Evolutionary conservation across 1,140 invertebrate genomes (phyloP).

Genomic region (Bombus balteatus): DNA sequence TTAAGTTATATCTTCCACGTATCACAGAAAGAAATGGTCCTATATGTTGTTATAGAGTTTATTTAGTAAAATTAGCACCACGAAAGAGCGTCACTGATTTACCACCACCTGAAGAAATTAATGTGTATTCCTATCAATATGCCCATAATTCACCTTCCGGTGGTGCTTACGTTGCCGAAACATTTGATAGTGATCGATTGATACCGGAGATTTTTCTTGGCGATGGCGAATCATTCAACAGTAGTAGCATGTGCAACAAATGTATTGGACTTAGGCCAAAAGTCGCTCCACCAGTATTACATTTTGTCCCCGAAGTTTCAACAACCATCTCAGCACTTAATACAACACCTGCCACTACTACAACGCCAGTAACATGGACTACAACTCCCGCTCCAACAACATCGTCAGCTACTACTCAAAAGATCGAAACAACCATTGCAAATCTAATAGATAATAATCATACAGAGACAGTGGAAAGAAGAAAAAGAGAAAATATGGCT

Average conservation of each 20-base stretch:
- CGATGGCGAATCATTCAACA: slow-evolving; percentile 83
- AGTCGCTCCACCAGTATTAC: slow-evolving; percentile 74
- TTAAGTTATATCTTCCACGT: slow-evolving; percentile 88
- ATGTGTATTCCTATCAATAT: slow-evolving; percentile 88
- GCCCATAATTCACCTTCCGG: slow-evolving; percentile 85
- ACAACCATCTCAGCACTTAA: slow-evolving; percentile 37
- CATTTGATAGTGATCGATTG: slow-evolving; percentile 87
- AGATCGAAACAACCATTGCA: slow-evolving; percentile 47
- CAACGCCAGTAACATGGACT: slow-evolving; percentile 46
- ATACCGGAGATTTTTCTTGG: slow-evolving; percentile 87
- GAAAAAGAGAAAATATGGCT: slow-evolving; percentile 70
- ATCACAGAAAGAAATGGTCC: slow-evolving; percentile 92
- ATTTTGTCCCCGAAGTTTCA: slow-evolving; percentile 75
- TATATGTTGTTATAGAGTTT: slow-evolving; percentile 93
- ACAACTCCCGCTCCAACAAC: slow-evolving; percentile 61
- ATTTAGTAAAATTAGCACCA: slow-evolving; percentile 88
- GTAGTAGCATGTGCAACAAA: slow-evolving; percentile 79
- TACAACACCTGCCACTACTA: slow-evolving; percentile 43
- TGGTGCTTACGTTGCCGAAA: slow-evolving; percentile 92
- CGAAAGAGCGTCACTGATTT: slow-evolving; percentile 87
- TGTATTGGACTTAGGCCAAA: slow-evolving; percentile 83
- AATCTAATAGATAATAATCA: slow-evolving; percentile 48
- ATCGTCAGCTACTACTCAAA: slow-evolving; percentile 28
- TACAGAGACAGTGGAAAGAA: slow-evolving; percentile 55
- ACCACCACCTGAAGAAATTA: slow-evolving; percentile 86